Evolutionary conservation across 1,140 invertebrate genomes (phyloP).

Genomic region (Formica selysi): DNA sequence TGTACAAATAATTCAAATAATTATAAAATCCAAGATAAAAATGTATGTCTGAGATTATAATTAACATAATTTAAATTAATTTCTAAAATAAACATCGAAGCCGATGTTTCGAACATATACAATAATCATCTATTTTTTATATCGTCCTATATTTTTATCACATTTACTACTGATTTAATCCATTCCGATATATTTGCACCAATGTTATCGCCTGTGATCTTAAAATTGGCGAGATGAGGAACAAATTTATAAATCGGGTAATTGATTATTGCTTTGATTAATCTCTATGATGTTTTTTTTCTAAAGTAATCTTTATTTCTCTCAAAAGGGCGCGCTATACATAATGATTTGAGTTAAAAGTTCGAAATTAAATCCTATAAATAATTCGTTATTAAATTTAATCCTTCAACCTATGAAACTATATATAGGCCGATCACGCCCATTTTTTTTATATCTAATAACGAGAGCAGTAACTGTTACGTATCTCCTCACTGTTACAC

Average conservation of each 20-base stretch:
- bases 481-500: conserved; percentile 24
- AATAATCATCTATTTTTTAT: conserved; percentile 17
- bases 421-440: not conserved
- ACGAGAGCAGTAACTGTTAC: conserved; percentile 64
- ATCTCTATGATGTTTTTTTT: not conserved
- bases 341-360: not conserved
- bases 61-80: conserved; percentile 18
- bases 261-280: not conserved
- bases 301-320: not conserved
- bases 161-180: conserved; percentile 32
- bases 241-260: not conserved
- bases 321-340: not conserved
- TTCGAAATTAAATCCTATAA: not conserved
- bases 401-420: not conserved
- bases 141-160: conserved; percentile 17
- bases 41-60: not conserved
- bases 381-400: not conserved
- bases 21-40: not conserved
- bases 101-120: not conserved
- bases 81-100: not conserved
- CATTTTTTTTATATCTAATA: conserved; percentile 46
- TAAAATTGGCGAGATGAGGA: conserved; percentile 18
- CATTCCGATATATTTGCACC: not conserved
- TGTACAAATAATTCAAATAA: not conserved
- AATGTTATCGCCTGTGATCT: not conserved